Conservation (phyloP, 2,113 vertebrate genomes). For the Rhegmatorhina hoffmannsi region DNA sequence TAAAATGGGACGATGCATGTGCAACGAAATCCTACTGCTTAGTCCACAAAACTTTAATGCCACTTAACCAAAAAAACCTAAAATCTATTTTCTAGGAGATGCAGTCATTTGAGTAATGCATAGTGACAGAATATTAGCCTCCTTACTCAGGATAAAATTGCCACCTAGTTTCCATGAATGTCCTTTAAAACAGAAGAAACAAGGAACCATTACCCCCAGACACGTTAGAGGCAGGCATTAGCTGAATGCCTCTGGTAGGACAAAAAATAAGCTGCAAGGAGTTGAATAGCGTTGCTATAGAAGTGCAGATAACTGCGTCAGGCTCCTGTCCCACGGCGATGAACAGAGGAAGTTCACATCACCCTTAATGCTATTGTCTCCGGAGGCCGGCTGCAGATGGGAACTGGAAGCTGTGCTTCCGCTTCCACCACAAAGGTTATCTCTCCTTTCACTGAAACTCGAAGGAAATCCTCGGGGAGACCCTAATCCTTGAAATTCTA, state of each 20-base stretch:
- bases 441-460: conserved; percentile 9
- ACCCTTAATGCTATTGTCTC: conserved; percentile 9
- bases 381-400: conserved; percentile 23
- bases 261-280: not conserved
- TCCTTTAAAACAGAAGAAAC: conserved; percentile 13
- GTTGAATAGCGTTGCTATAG: not conserved
- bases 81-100: not conserved
- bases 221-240: not conserved
- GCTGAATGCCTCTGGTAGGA: not conserved
- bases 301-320: not conserved
- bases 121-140: conserved; percentile 32
- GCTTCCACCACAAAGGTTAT: conserved; percentile 41
- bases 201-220: not conserved
- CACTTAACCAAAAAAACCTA: not conserved
- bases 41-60: not conserved
- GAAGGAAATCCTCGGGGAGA: conserved; percentile 4
- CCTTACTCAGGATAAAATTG: conserved; percentile 25
- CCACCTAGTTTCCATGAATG: not conserved
- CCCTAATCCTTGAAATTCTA: conserved; percentile 63
- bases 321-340: not conserved
- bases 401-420: conserved; percentile 38
- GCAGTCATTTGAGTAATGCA: not conserved
- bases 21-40: not conserved
- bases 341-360: conserved; percentile 47
- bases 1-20: conserved; percentile 18